These are phyloP conservation scores for Homalodisca vitripennis DNA, from an alignment of 1,140 invertebrate species.

Conservation along the genomic window DNA sequence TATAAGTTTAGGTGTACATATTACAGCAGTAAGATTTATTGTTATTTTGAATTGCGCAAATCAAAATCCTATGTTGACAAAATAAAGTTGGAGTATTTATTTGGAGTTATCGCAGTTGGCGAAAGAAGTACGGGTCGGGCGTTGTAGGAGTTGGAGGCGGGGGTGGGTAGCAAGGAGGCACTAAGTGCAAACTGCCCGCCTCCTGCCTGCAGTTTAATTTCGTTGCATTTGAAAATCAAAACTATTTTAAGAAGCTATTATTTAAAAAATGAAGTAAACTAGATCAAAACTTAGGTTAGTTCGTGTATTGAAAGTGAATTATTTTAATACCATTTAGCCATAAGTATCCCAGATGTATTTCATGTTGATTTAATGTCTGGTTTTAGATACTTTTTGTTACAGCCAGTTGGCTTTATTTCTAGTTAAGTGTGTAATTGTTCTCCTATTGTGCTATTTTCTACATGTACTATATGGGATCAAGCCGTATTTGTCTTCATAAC, in stretches of 20 bases:
- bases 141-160: too few relatives aligned
- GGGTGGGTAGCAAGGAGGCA: neutral
- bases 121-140: too few relatives aligned
- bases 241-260: conserved; percentile 16
- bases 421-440: conserved; percentile 11
- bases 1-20: conserved; percentile 22
- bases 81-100: conserved; percentile 35
- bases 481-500: conserved; percentile 5
- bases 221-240: conserved; percentile 17
- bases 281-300: conserved; percentile 10
- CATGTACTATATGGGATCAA: conserved; percentile 21
- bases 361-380: conserved; percentile 7
- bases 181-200: neutral
- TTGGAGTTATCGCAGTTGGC: conserved; percentile 34
- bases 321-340: conserved; percentile 1
- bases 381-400: conserved; percentile 7
- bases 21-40: conserved; percentile 19
- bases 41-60: conserved; percentile 37
- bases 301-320: neutral
- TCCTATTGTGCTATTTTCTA: conserved; percentile 16
- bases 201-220: neutral
- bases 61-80: conserved; percentile 36
- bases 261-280: conserved; percentile 6
- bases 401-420: conserved; percentile 9
- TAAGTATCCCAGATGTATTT: conserved; percentile 7